phyloP scores from a whole-genome alignment of 2,888 invertebrate species.

The Drosophila hamatofila region DNA sequence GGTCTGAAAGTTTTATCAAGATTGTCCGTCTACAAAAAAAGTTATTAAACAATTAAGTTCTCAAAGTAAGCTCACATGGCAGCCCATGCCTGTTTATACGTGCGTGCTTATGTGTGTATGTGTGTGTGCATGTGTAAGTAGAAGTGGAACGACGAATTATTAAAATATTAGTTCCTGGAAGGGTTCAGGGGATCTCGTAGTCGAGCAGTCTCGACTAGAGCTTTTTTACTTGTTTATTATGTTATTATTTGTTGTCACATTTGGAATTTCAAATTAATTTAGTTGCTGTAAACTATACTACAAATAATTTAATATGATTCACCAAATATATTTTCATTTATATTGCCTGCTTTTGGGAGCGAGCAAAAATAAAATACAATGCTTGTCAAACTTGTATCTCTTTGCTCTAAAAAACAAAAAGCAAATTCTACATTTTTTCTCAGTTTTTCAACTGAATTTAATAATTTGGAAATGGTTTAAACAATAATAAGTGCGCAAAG shows the following conservation, averaged over 20 bases:
- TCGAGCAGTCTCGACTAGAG: too few relatives aligned
- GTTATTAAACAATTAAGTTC: too few relatives aligned
- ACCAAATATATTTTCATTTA: neutral
- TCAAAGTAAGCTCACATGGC: too few relatives aligned
- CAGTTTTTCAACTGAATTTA: constrained; percentile 28
- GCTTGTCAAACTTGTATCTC: neutral
- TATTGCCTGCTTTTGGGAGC: constrained; percentile 24
- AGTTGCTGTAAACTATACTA: constrained; percentile 17
- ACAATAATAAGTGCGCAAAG: constrained; percentile 16
- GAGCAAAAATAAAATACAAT: neutral
- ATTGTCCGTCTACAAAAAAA: too few relatives aligned
- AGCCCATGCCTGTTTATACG: too few relatives aligned
- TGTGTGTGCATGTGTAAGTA: too few relatives aligned
- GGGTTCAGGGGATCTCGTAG: too few relatives aligned
- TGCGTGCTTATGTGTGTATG: too few relatives aligned
- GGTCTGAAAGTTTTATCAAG: too few relatives aligned
- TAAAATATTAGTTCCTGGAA: too few relatives aligned
- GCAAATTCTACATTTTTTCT: neutral
- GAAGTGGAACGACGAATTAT: too few relatives aligned
- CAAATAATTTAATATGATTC: neutral
- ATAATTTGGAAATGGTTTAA: constrained; percentile 54
- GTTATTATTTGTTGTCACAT: neutral
- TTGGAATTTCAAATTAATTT: neutral
- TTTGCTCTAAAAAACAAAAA: neutral
- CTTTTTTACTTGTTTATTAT: too few relatives aligned